These are phyloP conservation scores for Elaphurus davidianus DNA, from an alignment of 2,113 vertebrate species.

Conservation along the genomic window DNA sequence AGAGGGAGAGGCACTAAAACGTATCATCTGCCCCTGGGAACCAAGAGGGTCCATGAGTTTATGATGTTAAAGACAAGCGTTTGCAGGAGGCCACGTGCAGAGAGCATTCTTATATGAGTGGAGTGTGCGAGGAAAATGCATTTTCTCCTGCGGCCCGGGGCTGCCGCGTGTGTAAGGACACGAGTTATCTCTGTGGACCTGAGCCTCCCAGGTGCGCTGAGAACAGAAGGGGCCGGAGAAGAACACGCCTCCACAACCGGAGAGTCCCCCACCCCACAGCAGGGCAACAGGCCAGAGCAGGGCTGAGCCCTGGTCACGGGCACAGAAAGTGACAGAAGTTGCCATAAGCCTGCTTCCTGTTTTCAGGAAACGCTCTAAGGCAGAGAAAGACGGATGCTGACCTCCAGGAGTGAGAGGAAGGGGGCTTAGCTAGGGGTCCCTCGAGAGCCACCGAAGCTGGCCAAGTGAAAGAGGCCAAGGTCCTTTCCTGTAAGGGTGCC, in stretches of 20 bases:
- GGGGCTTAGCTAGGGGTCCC: background rate
- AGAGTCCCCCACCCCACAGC: too few species aligned
- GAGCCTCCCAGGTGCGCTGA: background rate
- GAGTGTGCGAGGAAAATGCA: background rate
- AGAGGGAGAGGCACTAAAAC: background rate
- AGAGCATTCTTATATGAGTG: background rate
- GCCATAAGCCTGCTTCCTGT: background rate
- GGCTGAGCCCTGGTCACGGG: background rate
- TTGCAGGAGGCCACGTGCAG: background rate
- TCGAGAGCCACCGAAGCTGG: background rate
- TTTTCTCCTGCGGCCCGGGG: background rate
- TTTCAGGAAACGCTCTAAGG: background rate
- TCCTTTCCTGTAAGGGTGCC: background rate
- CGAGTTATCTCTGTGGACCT: background rate
- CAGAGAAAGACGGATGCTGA: background rate
- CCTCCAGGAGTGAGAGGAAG: background rate
- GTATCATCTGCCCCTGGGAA: background rate
- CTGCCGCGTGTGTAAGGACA: too few species aligned
- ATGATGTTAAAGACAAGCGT: background rate
- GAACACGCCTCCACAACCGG: fast-evolving
- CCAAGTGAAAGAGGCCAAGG: background rate
- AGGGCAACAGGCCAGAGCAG: background rate
- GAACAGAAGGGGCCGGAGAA: background rate
- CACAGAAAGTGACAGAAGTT: background rate
- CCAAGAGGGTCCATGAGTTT: background rate